Evolutionary conservation across 2,113 vertebrate genomes (phyloP), one percentile per base, ranked within the genome.

Genomic region (Misgurnus anguillicaudatus): DNA sequence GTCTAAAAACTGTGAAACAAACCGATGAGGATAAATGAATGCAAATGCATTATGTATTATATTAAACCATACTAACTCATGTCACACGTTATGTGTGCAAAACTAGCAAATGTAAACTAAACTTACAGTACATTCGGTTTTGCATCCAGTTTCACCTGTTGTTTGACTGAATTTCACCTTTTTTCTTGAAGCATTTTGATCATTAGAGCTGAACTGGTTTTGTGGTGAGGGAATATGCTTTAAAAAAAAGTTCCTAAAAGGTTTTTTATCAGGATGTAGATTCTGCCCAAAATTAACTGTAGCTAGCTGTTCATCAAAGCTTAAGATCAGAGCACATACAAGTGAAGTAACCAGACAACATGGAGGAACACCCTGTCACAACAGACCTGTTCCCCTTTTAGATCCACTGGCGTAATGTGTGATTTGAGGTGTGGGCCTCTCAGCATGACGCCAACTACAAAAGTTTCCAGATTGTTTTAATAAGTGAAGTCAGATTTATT

Each of bases 401-500:
- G 53, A 61, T 61, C 41, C 36, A 55, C 21, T 61, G 67, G 67
- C 21, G 42, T 74, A 55, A 48, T 48, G 36, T 57, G 62, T 45
- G 24, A 21, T 63, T 64, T 10, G 36, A 77, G 38, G 47, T 58
- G 10, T 38, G 38, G 10, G 31, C 53, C 38, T 53, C 60, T 51
- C 16, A 61, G 79, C 45, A 45, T 63, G 57, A 65, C 42, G 5
- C 21, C 67, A 77, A 71, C 70, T 14, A 42, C 51, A 42, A 38
- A 48, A 69, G 17, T 60, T 11, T 16, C 16, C 64, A 61, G 31
- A 62, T 78, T 69, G 76, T 68, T 78, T 78, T 78, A 48, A 69
- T 61, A 38, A 58, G 19, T 24, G 42, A 69, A 53, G 47, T 69
- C 55, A 47, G 16, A 47, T 61, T 61, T 5, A 13, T 69, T 9